Percentiles rank a stretch among this genome's conserved stretches.
These are phyloP conservation scores for Luffia ferchaultella DNA, from an alignment of 2,888 invertebrate species.

Conservation along the genomic window DNA sequence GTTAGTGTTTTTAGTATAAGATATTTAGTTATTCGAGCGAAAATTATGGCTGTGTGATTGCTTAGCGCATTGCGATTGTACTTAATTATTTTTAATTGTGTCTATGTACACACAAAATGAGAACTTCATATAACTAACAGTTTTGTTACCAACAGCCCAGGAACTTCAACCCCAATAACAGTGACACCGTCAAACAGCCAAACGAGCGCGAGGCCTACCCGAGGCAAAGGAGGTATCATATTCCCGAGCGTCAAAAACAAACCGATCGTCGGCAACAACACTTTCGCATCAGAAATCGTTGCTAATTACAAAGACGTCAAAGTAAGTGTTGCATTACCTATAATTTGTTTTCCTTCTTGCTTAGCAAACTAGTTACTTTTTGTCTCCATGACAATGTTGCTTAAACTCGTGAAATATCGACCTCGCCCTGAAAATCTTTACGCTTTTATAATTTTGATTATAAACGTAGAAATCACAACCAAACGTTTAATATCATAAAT, in stretches of 20 bases:
- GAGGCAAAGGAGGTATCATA: slow-evolving; percentile 83
- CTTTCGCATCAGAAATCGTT: slow-evolving; percentile 80
- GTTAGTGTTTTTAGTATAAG: too few species aligned
- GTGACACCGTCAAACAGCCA: slow-evolving; percentile 35
- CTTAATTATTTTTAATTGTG: slow-evolving; percentile 16
- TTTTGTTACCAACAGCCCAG: slow-evolving; percentile 52
- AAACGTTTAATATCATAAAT: too few species aligned
- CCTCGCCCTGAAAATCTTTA: too few species aligned
- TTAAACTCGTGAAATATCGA: too few species aligned
- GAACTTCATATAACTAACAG: slow-evolving; percentile 36
- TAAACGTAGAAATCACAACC: too few species aligned
- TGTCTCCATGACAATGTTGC: too few species aligned
- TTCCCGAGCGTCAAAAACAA: slow-evolving; percentile 93
- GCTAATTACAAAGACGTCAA: slow-evolving; percentile 83
- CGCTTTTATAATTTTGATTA: too few species aligned
- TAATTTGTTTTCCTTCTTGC: too few species aligned
- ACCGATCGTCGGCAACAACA: slow-evolving; percentile 83
- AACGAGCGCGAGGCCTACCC: slow-evolving; percentile 51
- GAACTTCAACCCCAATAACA: slow-evolving; percentile 38
- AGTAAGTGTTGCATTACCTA: slow-evolving; percentile 60
- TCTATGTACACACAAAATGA: slow-evolving; percentile 17
- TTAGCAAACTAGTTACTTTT: too few species aligned
- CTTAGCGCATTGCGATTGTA: slow-evolving; percentile 27
- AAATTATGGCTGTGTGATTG: too few species aligned
- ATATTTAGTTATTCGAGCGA: too few species aligned